Percentiles rank a stretch among this genome's conserved stretches.
Conservation (phyloP, 2,888 invertebrate genomes). For the Drosophila melanosoma region DNA sequence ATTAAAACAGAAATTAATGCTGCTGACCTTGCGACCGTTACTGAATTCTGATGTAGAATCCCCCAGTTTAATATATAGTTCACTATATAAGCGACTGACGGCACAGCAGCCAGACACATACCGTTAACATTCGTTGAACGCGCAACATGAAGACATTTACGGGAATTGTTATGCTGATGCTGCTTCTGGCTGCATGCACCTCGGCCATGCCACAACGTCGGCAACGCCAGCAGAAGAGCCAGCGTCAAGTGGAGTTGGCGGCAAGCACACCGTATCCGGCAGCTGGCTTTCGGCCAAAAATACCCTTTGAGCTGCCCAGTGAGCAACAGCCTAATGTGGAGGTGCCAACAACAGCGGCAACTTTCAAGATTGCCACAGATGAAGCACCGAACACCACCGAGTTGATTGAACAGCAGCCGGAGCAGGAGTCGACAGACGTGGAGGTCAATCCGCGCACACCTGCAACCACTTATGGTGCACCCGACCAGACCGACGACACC, state of each 20-base stretch:
- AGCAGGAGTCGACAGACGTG: conserved; percentile 34
- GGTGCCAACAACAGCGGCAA: conserved; percentile 45
- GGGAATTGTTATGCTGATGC: conserved; percentile 56
- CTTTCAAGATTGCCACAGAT: conserved; percentile 44
- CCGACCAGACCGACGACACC: conserved; percentile 59
- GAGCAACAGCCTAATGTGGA: conserved; percentile 62
- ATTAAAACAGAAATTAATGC: conserved; percentile 13
- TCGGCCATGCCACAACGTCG: conserved; percentile 61
- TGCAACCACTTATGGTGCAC: conserved; percentile 76
- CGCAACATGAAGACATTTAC: conserved; percentile 58
- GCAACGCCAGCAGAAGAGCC: conserved; percentile 54
- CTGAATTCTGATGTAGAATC: conserved; percentile 80
- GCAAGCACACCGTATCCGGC: conserved; percentile 81
- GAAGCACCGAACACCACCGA: conserved; percentile 47
- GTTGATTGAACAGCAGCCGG: conserved; percentile 32
- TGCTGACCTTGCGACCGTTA: conserved; percentile 78
- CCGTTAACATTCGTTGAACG: conserved; percentile 65
- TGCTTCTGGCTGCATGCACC: conserved; percentile 42
- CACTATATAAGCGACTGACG: conserved; percentile 62
- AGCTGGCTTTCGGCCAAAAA: conserved; percentile 79
- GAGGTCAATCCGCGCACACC: conserved; percentile 64
- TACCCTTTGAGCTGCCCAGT: conserved; percentile 77
- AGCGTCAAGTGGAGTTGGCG: conserved; percentile 71
- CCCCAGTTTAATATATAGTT: conserved; percentile 15
- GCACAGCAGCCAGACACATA: conserved; percentile 72